These are phyloP conservation scores for Zapus hudsonius DNA, from an alignment of 2,113 vertebrate genomes.

Conservation along the genomic window DNA sequence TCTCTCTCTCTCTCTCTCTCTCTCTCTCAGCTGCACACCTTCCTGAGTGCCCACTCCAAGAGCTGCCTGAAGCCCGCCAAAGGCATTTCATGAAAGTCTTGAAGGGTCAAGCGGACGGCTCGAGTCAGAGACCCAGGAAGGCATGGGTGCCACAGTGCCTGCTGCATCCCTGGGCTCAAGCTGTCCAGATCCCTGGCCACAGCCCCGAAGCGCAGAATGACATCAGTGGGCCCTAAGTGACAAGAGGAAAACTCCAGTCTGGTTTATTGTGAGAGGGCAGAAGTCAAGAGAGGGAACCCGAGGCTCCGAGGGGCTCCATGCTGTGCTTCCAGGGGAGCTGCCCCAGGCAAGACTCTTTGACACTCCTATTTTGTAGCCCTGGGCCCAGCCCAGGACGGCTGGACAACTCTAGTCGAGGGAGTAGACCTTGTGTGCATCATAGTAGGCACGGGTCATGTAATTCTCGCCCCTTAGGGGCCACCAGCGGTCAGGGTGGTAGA, in stretches of 20 bases:
- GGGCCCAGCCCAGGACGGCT: neutral
- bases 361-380: neutral
- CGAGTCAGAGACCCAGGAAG: too few relatives aligned
- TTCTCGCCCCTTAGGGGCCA: slow-evolving; percentile 29
- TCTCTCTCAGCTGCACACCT: too few relatives aligned
- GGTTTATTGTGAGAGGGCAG: slow-evolving; percentile 65
- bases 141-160: neutral
- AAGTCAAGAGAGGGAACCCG: slow-evolving; percentile 13
- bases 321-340: neutral
- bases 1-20: too few relatives aligned
- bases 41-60: too few relatives aligned
- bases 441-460: neutral
- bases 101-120: too few relatives aligned
- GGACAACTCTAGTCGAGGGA: neutral
- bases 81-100: too few relatives aligned
- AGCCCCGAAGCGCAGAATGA: neutral
- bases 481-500: slow-evolving; percentile 25
- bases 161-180: neutral
- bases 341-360: neutral
- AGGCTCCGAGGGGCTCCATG: neutral
- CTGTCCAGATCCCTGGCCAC: neutral
- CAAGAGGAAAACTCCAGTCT: neutral
- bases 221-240: neutral
- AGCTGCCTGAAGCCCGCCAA: too few relatives aligned
- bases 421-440: slow-evolving; percentile 46